These are phyloP conservation scores for Caranx melampygus DNA, from an alignment of 2,113 vertebrate species.

Conservation along the genomic window DNA sequence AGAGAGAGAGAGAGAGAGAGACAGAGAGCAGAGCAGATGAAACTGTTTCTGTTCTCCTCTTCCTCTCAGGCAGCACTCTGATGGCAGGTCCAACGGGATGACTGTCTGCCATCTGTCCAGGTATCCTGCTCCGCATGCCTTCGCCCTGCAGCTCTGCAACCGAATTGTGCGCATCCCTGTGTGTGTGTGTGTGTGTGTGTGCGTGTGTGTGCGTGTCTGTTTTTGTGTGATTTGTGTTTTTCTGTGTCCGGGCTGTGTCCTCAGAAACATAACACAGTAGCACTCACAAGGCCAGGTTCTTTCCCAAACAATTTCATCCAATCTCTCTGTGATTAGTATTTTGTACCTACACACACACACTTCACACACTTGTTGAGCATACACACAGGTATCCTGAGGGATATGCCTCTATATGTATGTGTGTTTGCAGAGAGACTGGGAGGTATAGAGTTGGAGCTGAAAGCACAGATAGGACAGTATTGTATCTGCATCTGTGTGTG, in stretches of 20 bases:
- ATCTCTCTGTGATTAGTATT: neutral
- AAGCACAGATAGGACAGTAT: slow-evolving; percentile 18
- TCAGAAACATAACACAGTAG: slow-evolving; percentile 7
- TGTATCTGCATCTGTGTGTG: slow-evolving; percentile 15
- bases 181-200: slow-evolving; percentile 26
- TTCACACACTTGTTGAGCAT: slow-evolving; percentile 35
- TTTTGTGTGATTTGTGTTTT: neutral
- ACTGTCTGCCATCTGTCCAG: slow-evolving; percentile 83
- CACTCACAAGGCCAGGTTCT: neutral
- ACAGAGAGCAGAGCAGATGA: slow-evolving; percentile 41
- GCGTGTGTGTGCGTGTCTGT: slow-evolving; percentile 17
- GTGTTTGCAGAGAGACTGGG: slow-evolving; percentile 21
- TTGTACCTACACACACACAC: slow-evolving; percentile 12
- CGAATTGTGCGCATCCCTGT: slow-evolving; percentile 14
- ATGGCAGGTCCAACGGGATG: slow-evolving; percentile 73
- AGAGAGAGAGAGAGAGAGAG: neutral
- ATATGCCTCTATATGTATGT: neutral
- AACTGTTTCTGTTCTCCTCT: slow-evolving; percentile 69
- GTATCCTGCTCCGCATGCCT: slow-evolving; percentile 66
- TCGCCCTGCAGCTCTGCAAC: slow-evolving; percentile 49
- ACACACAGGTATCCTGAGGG: slow-evolving; percentile 2
- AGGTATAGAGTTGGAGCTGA: slow-evolving; percentile 19
- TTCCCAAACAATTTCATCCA: neutral
- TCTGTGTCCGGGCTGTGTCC: slow-evolving; percentile 10
- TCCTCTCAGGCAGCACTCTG: slow-evolving; percentile 67